Conservation (phyloP, 2,797 vertebrate genomes). For the Silurus aristotelis region DNA sequence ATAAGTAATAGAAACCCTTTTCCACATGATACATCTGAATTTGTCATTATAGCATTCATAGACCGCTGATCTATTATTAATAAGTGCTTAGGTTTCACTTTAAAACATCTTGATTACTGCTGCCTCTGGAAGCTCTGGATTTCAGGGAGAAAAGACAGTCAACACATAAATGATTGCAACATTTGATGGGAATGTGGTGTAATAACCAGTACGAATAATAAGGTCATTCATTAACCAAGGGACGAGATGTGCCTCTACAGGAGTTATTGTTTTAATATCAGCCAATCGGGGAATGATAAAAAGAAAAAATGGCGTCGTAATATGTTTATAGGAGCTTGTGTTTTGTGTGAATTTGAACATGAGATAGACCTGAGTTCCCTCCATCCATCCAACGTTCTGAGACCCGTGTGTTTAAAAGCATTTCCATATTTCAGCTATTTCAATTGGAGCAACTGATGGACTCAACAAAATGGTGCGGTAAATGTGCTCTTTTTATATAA, state of each 20-base stretch:
- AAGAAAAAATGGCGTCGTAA: neutral
- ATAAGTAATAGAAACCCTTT: constrained; percentile 15
- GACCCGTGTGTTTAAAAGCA: too few relatives aligned
- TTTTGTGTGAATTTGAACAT: too few relatives aligned
- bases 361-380: too few relatives aligned
- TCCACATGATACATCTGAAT: neutral
- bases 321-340: neutral
- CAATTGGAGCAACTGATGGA: too few relatives aligned
- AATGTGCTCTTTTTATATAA: too few relatives aligned
- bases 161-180: neutral
- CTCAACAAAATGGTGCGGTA: too few relatives aligned
- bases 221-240: neutral
- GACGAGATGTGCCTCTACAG: neutral
- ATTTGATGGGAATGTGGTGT: neutral
- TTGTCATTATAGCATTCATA: constrained; percentile 19
- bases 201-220: constrained; percentile 4
- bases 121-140: constrained; percentile 3
- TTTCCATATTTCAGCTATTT: too few relatives aligned
- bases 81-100: constrained; percentile 14
- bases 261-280: neutral
- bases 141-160: constrained; percentile 8
- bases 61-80: constrained; percentile 28
- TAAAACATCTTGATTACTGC: constrained; percentile 22
- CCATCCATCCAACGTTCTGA: too few relatives aligned
- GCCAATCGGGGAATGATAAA: neutral